phyloP scores from a whole-genome alignment of 2,797 vertebrate species.

The Thalassophryne amazonica region DNA sequence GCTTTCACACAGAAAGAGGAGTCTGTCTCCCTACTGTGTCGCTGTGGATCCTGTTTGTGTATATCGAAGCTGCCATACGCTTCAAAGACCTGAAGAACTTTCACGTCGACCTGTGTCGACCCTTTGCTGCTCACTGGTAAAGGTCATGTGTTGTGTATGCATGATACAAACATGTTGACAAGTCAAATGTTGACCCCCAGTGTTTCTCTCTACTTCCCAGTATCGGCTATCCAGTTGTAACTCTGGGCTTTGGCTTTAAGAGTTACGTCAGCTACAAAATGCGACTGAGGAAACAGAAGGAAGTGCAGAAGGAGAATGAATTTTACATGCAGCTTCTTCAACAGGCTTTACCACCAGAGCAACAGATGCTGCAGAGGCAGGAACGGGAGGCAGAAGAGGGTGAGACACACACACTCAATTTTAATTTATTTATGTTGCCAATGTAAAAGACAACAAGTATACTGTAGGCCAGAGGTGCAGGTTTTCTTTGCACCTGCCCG shows the following conservation, averaged over 20 bases:
- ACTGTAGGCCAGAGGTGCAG: background rate
- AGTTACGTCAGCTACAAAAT: conserved; percentile 99
- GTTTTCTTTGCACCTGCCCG: too few species aligned
- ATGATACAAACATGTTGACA: too few species aligned
- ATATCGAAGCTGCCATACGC: conserved; percentile 98
- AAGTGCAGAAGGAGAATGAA: conserved; percentile 98
- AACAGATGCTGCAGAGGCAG: conserved; percentile 95
- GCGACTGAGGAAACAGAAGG: conserved; percentile 94
- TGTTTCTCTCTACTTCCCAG: conserved; percentile 59
- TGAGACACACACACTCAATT: conserved; percentile 62
- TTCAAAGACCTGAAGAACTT: conserved; percentile 99
- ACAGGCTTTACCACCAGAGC: conserved; percentile 93
- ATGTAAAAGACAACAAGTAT: background rate
- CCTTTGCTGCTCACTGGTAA: conserved; percentile 98
- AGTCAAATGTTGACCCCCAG: background rate
- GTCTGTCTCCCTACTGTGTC: conserved; percentile 97
- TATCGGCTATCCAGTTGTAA: conserved; percentile 97
- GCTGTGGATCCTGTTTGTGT: conserved; percentile 98
- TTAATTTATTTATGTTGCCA: too few species aligned
- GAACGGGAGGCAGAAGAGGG: conserved; percentile 96
- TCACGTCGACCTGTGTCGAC: conserved; percentile 96
- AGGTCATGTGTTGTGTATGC: conserved; percentile 6
- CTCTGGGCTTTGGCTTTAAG: conserved; percentile 98
- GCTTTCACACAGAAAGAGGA: conserved; percentile 83
- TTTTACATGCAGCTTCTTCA: conserved; percentile 99